A percentile compares a stretch with the other conserved stretches of the same genome.
These are phyloP conservation scores for Pomacea maculata DNA, from an alignment of 1,140 invertebrate genomes.

Conservation along the genomic window DNA sequence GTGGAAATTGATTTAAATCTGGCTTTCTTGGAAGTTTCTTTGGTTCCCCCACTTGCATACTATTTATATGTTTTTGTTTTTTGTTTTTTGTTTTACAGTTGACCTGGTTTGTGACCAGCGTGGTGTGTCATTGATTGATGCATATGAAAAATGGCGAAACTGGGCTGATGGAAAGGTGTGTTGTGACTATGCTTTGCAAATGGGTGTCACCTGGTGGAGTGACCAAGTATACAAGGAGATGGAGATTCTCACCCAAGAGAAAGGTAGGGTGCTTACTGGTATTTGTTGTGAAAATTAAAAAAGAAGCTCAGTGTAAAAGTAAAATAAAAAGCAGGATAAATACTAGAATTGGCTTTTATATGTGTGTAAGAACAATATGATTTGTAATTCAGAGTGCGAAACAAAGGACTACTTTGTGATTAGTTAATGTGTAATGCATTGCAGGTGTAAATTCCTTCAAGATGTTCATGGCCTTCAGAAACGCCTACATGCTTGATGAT, in stretches of 20 bases:
- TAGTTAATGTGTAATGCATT: slow-evolving; percentile 21
- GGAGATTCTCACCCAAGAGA: slow-evolving; percentile 68
- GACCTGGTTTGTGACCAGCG: slow-evolving; percentile 88
- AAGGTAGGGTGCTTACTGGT: slow-evolving; percentile 52
- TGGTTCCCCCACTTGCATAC: too few species aligned
- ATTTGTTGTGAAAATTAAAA: too few species aligned
- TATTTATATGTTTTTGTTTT: too few species aligned
- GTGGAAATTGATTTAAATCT: too few species aligned
- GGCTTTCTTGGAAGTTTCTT: too few species aligned
- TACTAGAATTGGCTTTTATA: too few species aligned
- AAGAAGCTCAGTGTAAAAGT: too few species aligned
- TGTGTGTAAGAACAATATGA: too few species aligned
- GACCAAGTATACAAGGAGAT: slow-evolving; percentile 71
- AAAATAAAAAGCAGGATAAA: too few species aligned
- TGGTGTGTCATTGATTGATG: slow-evolving; percentile 86
- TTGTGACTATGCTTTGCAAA: slow-evolving; percentile 95
- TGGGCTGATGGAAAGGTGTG: slow-evolving; percentile 95
- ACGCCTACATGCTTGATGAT: slow-evolving; percentile 88
- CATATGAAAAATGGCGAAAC: slow-evolving; percentile 88
- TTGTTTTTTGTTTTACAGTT: slow-evolving; percentile 70
- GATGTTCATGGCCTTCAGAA: slow-evolving; percentile 97
- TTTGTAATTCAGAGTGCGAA: too few species aligned
- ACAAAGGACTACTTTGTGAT: too few species aligned
- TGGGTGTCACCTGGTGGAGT: slow-evolving; percentile 91
- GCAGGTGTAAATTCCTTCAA: slow-evolving; percentile 96